Evolutionary conservation across 2,797 vertebrate species (phyloP).

Genomic region (Mus spretus): DNA sequence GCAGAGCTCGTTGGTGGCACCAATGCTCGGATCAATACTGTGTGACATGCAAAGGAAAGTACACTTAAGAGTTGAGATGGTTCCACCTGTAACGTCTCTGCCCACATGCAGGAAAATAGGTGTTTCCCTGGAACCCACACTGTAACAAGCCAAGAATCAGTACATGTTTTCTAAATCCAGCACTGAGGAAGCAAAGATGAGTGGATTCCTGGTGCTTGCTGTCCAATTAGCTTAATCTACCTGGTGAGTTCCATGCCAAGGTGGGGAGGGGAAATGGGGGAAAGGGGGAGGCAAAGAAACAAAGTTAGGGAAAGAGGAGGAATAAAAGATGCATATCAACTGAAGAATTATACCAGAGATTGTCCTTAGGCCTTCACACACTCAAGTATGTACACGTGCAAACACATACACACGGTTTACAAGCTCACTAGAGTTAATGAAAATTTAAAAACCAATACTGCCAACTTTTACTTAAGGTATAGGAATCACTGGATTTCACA

Average conservation of each 20-base stretch:
- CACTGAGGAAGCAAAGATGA: neutral
- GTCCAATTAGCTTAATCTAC: neutral
- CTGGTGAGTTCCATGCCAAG: neutral
- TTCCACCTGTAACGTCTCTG: neutral
- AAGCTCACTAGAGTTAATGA: neutral
- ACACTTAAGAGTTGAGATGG: neutral
- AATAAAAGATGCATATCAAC: neutral
- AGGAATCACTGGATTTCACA: neutral
- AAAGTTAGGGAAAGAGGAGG: no score
- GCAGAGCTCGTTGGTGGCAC: neutral
- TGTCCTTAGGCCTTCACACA: neutral
- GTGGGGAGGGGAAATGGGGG: no score
- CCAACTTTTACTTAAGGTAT: neutral
- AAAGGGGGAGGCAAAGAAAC: neutral
- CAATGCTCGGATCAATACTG: neutral
- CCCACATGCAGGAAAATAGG: neutral
- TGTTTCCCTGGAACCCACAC: neutral
- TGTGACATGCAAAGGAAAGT: constrained; percentile 17
- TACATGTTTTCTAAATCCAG: neutral
- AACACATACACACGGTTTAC: neutral
- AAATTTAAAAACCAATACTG: constrained; percentile 2
- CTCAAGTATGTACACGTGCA: neutral
- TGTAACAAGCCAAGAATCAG: neutral
- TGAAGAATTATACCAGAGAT: neutral
- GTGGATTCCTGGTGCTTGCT: no score